These are phyloP conservation scores for Perccottus glenii DNA, from an alignment of 2,113 vertebrate genomes.

Conservation along the genomic window DNA sequence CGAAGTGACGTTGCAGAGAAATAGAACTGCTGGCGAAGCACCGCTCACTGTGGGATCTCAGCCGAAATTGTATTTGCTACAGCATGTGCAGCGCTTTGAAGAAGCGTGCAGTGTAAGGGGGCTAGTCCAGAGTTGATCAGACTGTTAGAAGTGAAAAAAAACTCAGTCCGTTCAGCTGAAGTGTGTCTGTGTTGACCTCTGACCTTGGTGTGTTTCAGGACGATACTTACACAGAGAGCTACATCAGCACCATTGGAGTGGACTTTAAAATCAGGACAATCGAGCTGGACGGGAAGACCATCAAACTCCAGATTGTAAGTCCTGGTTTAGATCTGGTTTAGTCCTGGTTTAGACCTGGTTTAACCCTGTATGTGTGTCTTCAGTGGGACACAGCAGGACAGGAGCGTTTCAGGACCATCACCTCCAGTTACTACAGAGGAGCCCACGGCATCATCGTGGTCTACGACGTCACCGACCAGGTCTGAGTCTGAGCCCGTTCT, in stretches of 20 bases:
- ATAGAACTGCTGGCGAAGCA: too few species aligned
- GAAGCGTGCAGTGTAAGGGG: too few species aligned
- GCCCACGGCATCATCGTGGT: conserved; percentile 98
- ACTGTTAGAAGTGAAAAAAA: too few species aligned
- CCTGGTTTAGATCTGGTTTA: not conserved
- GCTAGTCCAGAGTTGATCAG: too few species aligned
- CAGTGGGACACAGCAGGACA: conserved; percentile 89
- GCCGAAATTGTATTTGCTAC: too few species aligned
- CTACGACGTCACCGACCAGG: conserved; percentile 98
- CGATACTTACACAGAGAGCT: conserved; percentile 97
- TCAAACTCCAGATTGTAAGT: conserved; percentile 98
- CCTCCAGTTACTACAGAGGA: conserved; percentile 98
- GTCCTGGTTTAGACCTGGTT: not conserved
- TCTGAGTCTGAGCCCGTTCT: conserved; percentile 34
- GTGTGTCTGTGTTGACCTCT: too few species aligned
- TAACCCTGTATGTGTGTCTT: conserved; percentile 5
- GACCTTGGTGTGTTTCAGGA: conserved; percentile 77
- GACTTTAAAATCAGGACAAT: conserved; percentile 99
- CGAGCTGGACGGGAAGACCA: conserved; percentile 96
- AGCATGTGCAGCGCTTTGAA: too few species aligned
- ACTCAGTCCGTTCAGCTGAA: too few species aligned
- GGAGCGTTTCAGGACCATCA: conserved; percentile 90
- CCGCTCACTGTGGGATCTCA: too few species aligned
- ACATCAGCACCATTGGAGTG: conserved; percentile 98
- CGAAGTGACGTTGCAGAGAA: too few species aligned